Base-by-base conservation (phyloP, 1,140 invertebrate species). In the Trachymyrmex cornetzi region DNA sequence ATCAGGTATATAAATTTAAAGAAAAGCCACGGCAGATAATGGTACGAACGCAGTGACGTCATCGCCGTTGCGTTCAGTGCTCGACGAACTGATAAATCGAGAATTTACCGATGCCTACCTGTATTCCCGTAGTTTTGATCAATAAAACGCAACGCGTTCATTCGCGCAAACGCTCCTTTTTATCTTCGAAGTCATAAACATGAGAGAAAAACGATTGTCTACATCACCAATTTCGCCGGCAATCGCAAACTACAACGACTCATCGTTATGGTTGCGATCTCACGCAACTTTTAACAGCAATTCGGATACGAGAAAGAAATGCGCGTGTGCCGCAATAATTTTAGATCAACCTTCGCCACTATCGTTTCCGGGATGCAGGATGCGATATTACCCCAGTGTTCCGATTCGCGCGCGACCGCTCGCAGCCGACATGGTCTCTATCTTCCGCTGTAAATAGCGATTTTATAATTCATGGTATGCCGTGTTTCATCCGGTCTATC, bases 391-490 rank as follows among this genome's bases (percentile, higher is more conserved):
- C 69, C 53, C 79, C 67, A 38, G 48, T 67, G 57, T 82, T 81
- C 27, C 44, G 11, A 34, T 57, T 64, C 53, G 57, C 66, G 7
- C 72, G n/a, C 38, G 16, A 81, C 12, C 59, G 27, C 19, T 55
- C 24, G 48, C 38, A 24, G 16, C 55, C 59, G 19, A 63, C 27
- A 22, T 44, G 57, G 55, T 24, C 75, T 88, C 81, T 87, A 88
- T 81, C 90, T 88, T 75, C 38, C 77, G 24, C 30, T 55, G 63
- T 84, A 91, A 91, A 89, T 87, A 87, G 87, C 69, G 72, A 89
- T 88, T 92, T 91, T 90, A 92, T 92, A 91, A 92, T 90, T 92
- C 91, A 92, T 88, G 84, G 63, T 57, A 63, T 57, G 71, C 61
- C 75, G 74, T 81, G 88, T 90, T 90, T 88, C 88, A 92, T 88